A percentile compares a stretch with the other conserved stretches of the same genome.
Evolutionary conservation across 1,140 invertebrate genomes (phyloP).

Genomic region (Drosophila ercepeae): DNA sequence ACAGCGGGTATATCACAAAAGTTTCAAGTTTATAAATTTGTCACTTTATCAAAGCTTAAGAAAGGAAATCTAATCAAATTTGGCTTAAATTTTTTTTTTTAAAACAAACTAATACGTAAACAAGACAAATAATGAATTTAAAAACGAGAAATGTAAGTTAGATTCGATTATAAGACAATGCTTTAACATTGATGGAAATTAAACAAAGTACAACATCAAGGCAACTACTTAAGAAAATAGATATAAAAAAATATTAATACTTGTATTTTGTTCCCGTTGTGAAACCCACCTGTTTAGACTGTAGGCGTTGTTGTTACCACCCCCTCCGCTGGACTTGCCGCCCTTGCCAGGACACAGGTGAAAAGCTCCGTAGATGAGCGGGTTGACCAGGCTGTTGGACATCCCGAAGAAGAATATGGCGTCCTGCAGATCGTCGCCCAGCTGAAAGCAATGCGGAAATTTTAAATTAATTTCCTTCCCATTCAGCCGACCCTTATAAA

Average conservation of each 20-base stretch:
- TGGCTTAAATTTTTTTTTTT: neutral
- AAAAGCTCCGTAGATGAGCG: conserved; percentile 94
- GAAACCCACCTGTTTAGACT: conserved; percentile 72
- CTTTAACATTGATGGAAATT: neutral
- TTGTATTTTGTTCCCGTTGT: too few relatives aligned
- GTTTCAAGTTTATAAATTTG: neutral
- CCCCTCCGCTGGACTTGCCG: conserved; percentile 57
- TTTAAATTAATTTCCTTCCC: conserved; percentile 63
- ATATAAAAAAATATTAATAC: too few relatives aligned
- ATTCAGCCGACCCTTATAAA: conserved; percentile 18
- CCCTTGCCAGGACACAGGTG: conserved; percentile 87
- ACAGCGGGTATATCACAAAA: neutral
- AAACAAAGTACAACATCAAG: neutral
- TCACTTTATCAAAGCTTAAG: neutral
- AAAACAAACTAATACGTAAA: neutral
- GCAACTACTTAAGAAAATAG: neutral
- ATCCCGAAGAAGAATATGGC: conserved; percentile 93
- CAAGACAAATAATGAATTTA: neutral
- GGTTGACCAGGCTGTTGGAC: conserved; percentile 94
- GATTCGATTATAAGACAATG: neutral
- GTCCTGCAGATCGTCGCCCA: conserved; percentile 87
- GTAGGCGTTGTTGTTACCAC: conserved; percentile 74
- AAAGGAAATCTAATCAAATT: neutral
- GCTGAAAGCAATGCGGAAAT: conserved; percentile 69
- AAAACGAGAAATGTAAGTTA: neutral